phyloP scores from a whole-genome alignment of 2,113 vertebrate species.

The Eonycteris spelaea region DNA sequence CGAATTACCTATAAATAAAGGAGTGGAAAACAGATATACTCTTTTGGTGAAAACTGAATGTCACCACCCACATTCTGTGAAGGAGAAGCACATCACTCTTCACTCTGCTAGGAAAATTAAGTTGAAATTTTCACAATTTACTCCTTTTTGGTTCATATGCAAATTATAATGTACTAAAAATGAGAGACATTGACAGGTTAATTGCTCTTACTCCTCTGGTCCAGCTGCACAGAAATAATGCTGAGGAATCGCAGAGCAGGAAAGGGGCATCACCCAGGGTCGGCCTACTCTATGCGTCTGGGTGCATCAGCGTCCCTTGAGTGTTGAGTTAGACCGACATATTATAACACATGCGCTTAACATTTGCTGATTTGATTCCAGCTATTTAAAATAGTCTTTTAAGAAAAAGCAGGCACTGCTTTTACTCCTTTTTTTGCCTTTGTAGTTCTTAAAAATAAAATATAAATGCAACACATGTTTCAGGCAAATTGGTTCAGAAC shows the following conservation, averaged over 20 bases:
- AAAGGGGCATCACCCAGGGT: background rate
- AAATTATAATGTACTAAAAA: constrained; percentile 49
- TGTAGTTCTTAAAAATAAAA: constrained; percentile 57
- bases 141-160: constrained; percentile 7
- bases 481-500: constrained; percentile 39
- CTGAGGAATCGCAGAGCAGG: background rate
- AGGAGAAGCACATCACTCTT: constrained; percentile 7
- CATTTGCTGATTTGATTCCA: background rate
- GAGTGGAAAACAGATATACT: constrained; percentile 36
- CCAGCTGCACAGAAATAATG: background rate
- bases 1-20: constrained; percentile 41
- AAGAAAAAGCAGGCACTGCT: constrained; percentile 33
- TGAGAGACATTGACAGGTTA: background rate
- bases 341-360: background rate
- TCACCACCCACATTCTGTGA: constrained; percentile 51
- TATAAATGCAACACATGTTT: constrained; percentile 52
- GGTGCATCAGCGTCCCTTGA: background rate
- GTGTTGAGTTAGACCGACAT: background rate
- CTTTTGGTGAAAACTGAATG: constrained; percentile 45
- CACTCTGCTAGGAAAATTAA: constrained; percentile 64
- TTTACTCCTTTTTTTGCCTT: constrained; percentile 32
- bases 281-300: background rate
- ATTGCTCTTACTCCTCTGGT: background rate
- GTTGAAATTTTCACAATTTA: constrained; percentile 45
- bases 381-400: constrained; percentile 38